Conservation (phyloP, 2,797 vertebrate genomes). For the Anisognathus igniventris region DNA sequence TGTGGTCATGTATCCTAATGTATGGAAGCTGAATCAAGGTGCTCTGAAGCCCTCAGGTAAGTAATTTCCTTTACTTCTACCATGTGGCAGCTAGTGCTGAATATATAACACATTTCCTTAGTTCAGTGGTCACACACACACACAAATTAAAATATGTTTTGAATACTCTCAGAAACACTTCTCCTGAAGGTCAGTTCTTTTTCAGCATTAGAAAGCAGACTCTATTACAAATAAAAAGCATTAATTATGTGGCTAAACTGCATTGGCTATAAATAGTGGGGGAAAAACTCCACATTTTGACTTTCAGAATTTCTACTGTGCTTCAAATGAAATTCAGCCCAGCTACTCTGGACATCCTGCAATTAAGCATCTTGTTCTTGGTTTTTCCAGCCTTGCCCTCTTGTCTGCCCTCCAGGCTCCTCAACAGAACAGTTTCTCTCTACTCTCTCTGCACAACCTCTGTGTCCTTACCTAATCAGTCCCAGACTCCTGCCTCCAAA, state of each 20-base stretch:
- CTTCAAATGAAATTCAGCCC: background rate
- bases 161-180: background rate
- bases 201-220: background rate
- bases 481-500: background rate
- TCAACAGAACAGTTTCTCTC: background rate
- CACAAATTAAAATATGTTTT: background rate
- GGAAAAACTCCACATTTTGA: background rate
- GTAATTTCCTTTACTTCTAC: background rate
- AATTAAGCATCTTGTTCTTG: background rate
- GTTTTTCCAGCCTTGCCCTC: background rate
- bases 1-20: background rate
- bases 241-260: background rate
- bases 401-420: background rate
- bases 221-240: background rate
- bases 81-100: background rate
- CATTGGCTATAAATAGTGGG: background rate
- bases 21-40: background rate
- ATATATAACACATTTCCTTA: background rate
- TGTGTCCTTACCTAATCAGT: constrained; percentile 1
- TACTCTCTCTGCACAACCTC: background rate
- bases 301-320: background rate
- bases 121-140: background rate
- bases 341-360: background rate
- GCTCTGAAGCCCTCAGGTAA: background rate
- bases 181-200: background rate